Percentiles rank a stretch among this genome's conserved stretches.
phyloP scores from a whole-genome alignment of 2,888 invertebrate species.

The Acrobasis suavella region DNA sequence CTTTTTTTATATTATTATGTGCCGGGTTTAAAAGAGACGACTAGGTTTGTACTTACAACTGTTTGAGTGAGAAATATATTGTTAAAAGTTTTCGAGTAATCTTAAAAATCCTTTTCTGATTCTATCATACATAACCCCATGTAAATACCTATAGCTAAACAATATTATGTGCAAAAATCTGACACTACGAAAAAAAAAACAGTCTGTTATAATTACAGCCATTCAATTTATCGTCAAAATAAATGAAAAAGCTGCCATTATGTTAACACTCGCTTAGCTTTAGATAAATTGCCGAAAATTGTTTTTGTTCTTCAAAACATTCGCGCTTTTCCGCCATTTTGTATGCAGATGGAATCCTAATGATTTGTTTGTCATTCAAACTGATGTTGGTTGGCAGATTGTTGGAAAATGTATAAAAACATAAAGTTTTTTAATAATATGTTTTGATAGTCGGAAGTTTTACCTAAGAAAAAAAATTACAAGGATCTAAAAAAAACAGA shows the following conservation, averaged over 20 bases:
- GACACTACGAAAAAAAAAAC: background rate
- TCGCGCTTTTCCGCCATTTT: background rate
- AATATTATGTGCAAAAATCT: background rate
- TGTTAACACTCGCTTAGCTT: background rate
- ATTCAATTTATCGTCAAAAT: background rate
- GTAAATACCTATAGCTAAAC: too few species aligned
- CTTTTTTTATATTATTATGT: too few species aligned
- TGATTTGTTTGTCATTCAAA: slow-evolving; percentile 6
- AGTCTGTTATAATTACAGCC: background rate
- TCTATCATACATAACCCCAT: too few species aligned
- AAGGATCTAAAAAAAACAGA: too few species aligned
- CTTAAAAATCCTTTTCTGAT: too few species aligned
- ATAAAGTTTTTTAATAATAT: too few species aligned
- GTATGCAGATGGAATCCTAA: slow-evolving; percentile 2
- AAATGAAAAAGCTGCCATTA: background rate
- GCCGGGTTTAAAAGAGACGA: too few species aligned
- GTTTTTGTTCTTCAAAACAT: slow-evolving; percentile 3
- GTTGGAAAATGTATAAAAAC: background rate
- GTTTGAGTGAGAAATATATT: too few species aligned
- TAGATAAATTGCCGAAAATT: background rate
- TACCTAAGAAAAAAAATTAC: too few species aligned
- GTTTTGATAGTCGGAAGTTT: too few species aligned
- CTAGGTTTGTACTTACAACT: too few species aligned
- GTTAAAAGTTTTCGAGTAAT: too few species aligned
- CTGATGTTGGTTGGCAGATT: background rate